Base-by-base conservation (phyloP, 2,888 invertebrate species). In the Catocala sponsa region DNA sequence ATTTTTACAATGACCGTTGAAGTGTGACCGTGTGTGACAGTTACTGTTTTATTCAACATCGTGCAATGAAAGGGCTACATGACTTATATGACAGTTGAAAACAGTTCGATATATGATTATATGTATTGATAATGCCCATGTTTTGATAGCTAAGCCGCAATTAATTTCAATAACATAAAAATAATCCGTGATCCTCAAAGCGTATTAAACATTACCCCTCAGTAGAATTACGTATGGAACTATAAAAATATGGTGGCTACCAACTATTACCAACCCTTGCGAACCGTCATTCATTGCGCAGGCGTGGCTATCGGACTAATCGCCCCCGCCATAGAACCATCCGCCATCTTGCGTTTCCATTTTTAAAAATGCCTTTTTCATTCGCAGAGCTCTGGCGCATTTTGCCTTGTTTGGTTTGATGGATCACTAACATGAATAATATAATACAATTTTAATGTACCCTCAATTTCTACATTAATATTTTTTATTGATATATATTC, bases 311-410 rank as follows among this genome's bases (percentile, higher is more conserved):
- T 85, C 84, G 80, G 66, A 84, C 86, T 86, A 88, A 89, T 88
- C 86, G 86, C 88, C 89, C 89, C 86, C 84, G 84, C 86, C 78
- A 80, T 83, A 79, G 15, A 55, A 33, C 69, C 66, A 84, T 38
- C 72, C 87, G 91, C 91, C 91, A 91, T 91, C 74, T 90, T 91
- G 87, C 47, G 81, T 84, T 88, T 86, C 76, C 82, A 82, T 84
- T 84, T 86, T 80, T 74, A 49, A 65, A 73, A 75, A 72, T 63
- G 75, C 79, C 72, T 80, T 84, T 82, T 83, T 74, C 72, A 72
- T 78, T 79, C 72, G 67, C 69, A 63, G 55, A 83, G 86, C 87
- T 87, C 86, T 81, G 82, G 84, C 85, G 85, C 88, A 86, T 76
- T 79, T 71, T 68, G 61, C 80, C 83, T 81, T 85, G 80, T 86